Conservation (phyloP, 2,797 vertebrate genomes). For the Epinephelus malabaricus region DNA sequence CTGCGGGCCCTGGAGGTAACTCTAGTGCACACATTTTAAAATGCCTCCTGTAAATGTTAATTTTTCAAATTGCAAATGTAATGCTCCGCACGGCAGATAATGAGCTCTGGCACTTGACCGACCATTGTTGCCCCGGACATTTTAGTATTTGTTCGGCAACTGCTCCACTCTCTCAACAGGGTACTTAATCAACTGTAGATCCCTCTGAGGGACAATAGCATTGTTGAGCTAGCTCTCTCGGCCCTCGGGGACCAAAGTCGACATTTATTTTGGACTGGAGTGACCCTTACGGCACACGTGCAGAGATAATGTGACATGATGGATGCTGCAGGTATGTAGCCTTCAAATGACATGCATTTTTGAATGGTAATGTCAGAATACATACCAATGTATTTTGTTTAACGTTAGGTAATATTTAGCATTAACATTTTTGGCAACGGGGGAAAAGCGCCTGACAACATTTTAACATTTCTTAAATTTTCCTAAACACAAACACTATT, state of each 20-base stretch:
- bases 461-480: background rate
- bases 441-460: background rate
- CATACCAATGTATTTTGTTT: background rate
- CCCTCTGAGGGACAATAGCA: constrained; percentile 62
- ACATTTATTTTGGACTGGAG: constrained; percentile 47
- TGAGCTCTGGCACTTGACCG: constrained; percentile 51
- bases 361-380: background rate
- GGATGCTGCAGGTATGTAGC: constrained; percentile 18
- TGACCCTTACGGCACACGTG: constrained; percentile 38
- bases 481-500: background rate
- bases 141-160: constrained; percentile 62
- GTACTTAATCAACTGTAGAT: constrained; percentile 70
- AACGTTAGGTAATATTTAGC: background rate
- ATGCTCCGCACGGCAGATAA: constrained; percentile 17
- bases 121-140: constrained; percentile 46
- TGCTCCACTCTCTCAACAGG: constrained; percentile 64
- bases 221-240: constrained; percentile 53
- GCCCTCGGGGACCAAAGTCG: constrained; percentile 47
- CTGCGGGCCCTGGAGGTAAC: background rate
- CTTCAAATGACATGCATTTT: background rate
- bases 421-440: background rate
- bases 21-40: background rate
- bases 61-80: constrained; percentile 25
- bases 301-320: constrained; percentile 42
- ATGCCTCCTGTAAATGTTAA: constrained; percentile 6